Evolutionary conservation across 2,797 vertebrate genomes (phyloP), one percentile per base, ranked within the genome.

Genomic region (Hapalemur alaotrensis): DNA sequence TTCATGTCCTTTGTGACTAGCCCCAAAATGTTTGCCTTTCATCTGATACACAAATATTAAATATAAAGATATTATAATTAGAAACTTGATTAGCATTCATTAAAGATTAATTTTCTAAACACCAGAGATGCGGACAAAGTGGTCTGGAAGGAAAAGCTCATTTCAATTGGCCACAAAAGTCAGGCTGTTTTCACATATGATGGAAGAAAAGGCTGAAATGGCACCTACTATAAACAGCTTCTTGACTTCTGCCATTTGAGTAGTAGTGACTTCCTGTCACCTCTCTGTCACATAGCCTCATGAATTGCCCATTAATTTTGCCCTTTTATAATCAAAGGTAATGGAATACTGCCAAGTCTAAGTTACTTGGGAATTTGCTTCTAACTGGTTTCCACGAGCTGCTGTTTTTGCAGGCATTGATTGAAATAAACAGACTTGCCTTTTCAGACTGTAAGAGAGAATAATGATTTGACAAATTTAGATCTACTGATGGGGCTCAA

Each of bases 1-100:
- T 99, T 99, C 99, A 99, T 99, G 98, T 99, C 98, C 98, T 99
- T 98, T 98, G 98, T 98, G 98, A 99, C 99, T 98, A 98, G 98
- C 98, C 98, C 97, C 97, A 96, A 99, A 99, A 99, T 98, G 98
- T 98, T 98, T 99, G 99, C 98, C 99, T 99, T 99, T 99, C 99
- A 99, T 99, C 98, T 99, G 98, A 98, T 98, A 98, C 72, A 98
- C 98, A 99, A 99, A 99, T 98, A 99, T 98, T 98, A 98, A 97
- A 98, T 97, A 98, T 98, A 98, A 98, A 99, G 99, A 99, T 98
- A 99, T 99, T 99, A 97, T 98, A 98, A 98, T 98, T 98, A 98
- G 98, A 98, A 98, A 98, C 90, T 98, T 98, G 97, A 98, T 98
- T 98, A 98, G 80, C 97, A 98, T 98, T 98, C 94, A 98, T 98